Evolutionary conservation across 2,113 vertebrate species (phyloP), one percentile per base, ranked within the genome.

Genomic region (Coptodon bakossiorum): DNA sequence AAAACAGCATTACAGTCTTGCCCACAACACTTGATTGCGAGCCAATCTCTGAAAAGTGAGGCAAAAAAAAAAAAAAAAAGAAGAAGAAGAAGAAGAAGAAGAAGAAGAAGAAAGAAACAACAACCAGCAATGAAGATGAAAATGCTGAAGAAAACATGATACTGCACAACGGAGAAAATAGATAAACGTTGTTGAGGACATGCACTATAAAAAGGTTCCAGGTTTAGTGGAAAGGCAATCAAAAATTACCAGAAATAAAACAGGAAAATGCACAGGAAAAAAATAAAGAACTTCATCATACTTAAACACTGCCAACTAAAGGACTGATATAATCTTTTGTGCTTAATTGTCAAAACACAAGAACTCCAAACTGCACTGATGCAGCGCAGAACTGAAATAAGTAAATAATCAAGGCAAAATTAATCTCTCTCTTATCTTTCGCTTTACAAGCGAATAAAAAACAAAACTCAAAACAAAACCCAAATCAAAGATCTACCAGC

Each of bases 11-110:
- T 76, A 34, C 13, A 8, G 89, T 24, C 82, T 40, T 43, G 48
- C 91, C 85, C 81, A 91, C 84, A 6, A 29, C 3, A 16, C 68
- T 54, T 87, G 80, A 91, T 85, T 81, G 80, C 87, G 52, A 92
- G 93, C 86, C 88, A 90, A 84, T 89, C 84, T 87, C 59, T 50
- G 88, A 36, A 79, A 88, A 76, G 34, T 38, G 27, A 83, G 80
- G 87, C 83, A n/a, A 38, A 81, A 56, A 86, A 22, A 79, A 7
- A 12, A 66, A 63, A n/a, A n/a, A n/a, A n/a, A n/a, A 36, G 12
- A 36, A 3, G 4, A 61, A 12, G 4, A 22, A 6, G 9, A 57
- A 9, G 8, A 38, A 27, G n/a, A n/a, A 36, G 12, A 36, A 3
- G 4, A 61, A 12, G 4, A 22, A 6, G 9, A 57, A 9, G 8